A percentile compares a stretch with the other conserved stretches of the same genome.
Evolutionary conservation across 2,113 vertebrate genomes (phyloP).

Genomic region (Hemicordylus capensis): DNA sequence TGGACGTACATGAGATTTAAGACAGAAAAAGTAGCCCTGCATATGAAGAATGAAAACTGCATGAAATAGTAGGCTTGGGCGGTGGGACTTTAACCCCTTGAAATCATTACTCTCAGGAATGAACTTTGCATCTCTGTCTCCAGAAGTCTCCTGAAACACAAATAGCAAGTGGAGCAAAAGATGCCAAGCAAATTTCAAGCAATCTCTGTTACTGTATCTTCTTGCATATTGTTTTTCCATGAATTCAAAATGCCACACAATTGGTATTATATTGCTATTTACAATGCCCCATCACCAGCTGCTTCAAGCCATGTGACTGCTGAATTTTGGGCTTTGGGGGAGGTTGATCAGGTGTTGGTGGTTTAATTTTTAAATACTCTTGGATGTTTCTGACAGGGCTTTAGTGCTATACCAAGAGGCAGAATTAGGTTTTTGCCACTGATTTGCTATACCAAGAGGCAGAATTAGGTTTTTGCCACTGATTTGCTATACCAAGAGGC

Average conservation of each 20-base stretch:
- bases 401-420: not conserved
- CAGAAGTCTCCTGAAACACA: constrained; percentile 37
- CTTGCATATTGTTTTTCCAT: not conserved
- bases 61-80: constrained; percentile 24
- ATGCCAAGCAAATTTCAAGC: not conserved
- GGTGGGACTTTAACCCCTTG: constrained; percentile 38
- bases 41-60: constrained; percentile 53
- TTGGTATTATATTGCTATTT: not conserved
- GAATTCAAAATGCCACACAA: not conserved
- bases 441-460: too few relatives aligned
- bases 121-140: constrained; percentile 21
- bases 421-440: not conserved
- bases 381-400: not conserved
- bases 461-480: not conserved
- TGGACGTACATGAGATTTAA: constrained; percentile 70
- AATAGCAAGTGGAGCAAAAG: not conserved
- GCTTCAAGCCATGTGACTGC: not conserved
- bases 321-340: not conserved
- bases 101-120: constrained; percentile 42
- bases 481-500: too few relatives aligned
- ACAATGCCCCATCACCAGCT: not conserved
- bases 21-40: constrained; percentile 51
- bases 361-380: not conserved
- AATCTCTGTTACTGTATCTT: not conserved
- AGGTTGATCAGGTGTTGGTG: too few relatives aligned